These are phyloP conservation scores for Xylota segnis DNA, from an alignment of 2,888 invertebrate genomes.

Conservation along the genomic window DNA sequence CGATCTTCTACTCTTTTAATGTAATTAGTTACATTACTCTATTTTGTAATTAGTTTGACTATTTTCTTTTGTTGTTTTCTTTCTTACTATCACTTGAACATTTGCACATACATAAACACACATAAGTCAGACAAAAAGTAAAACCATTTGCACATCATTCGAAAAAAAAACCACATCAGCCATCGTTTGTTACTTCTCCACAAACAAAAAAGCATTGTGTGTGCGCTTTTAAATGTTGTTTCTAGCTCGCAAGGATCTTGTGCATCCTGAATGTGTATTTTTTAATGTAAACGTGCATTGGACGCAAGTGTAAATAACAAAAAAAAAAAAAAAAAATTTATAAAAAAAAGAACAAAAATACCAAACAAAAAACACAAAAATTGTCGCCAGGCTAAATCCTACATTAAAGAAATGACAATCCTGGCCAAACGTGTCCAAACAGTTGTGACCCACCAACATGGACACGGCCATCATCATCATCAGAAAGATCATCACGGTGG, in stretches of 20 bases:
- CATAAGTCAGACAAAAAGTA: slow-evolving; percentile 32
- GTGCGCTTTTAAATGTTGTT: slow-evolving; percentile 69
- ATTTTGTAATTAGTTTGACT: slow-evolving; percentile 9
- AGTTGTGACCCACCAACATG: slow-evolving; percentile 82
- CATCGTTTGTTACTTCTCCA: slow-evolving; percentile 45
- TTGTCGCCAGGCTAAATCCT: slow-evolving; percentile 81
- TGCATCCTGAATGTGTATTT: slow-evolving; percentile 59
- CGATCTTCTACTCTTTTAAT: neutral
- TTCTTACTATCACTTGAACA: slow-evolving; percentile 15
- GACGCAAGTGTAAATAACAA: slow-evolving; percentile 72
- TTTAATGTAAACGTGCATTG: slow-evolving; percentile 44
- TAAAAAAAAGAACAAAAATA: slow-evolving; percentile 49
- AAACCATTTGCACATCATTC: slow-evolving; percentile 37
- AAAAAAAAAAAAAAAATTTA: slow-evolving; percentile 51
- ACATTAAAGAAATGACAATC: slow-evolving; percentile 83
- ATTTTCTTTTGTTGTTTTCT: slow-evolving; percentile 20
- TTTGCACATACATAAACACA: slow-evolving; percentile 43
- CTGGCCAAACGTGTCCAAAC: slow-evolving; percentile 83
- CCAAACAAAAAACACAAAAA: slow-evolving; percentile 60
- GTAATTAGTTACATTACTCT: too few relatives aligned
- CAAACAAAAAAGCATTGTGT: slow-evolving; percentile 49
- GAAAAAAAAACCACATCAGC: slow-evolving; percentile 37
- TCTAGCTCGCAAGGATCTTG: slow-evolving; percentile 65
- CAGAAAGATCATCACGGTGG: slow-evolving; percentile 77
- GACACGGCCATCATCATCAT: slow-evolving; percentile 78